Conservation (phyloP, 2,113 vertebrate species). For the Asarcornis scutulata region DNA sequence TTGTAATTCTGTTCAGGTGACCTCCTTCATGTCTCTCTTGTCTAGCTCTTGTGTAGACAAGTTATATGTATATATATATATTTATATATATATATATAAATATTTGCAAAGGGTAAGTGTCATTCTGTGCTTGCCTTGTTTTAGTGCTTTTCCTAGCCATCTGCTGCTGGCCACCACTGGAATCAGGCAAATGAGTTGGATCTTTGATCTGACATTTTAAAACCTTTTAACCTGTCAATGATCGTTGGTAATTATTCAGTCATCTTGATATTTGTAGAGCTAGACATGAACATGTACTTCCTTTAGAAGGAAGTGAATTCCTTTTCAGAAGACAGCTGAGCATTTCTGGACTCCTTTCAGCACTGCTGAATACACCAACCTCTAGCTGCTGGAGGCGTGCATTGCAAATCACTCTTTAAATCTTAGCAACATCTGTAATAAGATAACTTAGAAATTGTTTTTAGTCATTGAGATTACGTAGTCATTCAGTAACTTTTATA, state of each 20-base stretch:
- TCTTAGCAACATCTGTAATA: neutral
- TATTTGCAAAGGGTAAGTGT: neutral
- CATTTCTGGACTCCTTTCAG: neutral
- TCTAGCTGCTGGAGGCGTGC: neutral
- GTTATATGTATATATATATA: rapidly evolving
- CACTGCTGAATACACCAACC: neutral
- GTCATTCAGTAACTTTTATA: neutral
- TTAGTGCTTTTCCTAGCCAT: neutral
- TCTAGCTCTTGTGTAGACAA: neutral
- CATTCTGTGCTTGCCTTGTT: neutral
- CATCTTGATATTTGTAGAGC: neutral
- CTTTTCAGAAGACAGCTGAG: neutral
- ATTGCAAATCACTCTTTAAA: neutral
- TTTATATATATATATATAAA: neutral
- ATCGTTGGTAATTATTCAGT: neutral
- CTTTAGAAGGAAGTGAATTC: neutral
- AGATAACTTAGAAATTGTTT: neutral
- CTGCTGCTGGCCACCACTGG: neutral
- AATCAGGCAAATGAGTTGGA: neutral
- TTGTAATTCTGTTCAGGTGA: neutral
- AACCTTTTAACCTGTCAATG: neutral
- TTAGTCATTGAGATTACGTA: neutral
- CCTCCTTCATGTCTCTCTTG: neutral
- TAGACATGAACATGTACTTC: neutral
- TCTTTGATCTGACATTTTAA: neutral